Conservation (phyloP, 2,888 invertebrate genomes). For the Agrotis segetum region DNA sequence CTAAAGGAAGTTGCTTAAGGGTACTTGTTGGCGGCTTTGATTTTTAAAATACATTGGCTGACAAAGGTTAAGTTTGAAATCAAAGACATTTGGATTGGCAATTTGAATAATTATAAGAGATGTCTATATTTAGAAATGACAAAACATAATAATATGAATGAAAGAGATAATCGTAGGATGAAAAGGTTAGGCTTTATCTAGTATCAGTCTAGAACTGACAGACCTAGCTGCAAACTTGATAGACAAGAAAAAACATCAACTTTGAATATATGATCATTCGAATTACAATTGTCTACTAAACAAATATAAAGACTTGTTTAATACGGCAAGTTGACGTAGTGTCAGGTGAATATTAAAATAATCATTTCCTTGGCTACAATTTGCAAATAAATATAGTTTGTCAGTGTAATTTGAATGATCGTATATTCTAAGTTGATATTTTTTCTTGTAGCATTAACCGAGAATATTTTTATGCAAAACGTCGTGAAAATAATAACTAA, state of each 20-base stretch:
- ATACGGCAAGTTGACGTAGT: background rate
- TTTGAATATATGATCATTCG: background rate
- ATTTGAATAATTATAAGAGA: background rate
- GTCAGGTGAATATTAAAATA: too few relatives aligned
- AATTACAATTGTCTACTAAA: background rate
- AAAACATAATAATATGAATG: background rate
- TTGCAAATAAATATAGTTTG: too few relatives aligned
- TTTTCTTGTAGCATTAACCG: too few relatives aligned
- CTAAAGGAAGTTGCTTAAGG: slow-evolving; percentile 36
- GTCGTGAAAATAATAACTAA: background rate
- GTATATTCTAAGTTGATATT: too few relatives aligned
- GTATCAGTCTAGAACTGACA: background rate
- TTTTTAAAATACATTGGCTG: slow-evolving; percentile 11
- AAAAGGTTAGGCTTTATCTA: background rate
- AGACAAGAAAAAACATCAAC: background rate
- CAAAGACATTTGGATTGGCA: background rate
- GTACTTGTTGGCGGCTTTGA: slow-evolving; percentile 25
- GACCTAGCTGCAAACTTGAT: background rate
- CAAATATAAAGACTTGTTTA: background rate
- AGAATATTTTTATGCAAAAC: background rate
- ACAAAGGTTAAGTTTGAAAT: slow-evolving; percentile 5
- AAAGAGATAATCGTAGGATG: background rate
- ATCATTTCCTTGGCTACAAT: too few relatives aligned
- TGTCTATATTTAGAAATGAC: background rate
- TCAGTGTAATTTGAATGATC: too few relatives aligned